Evolutionary conservation across 2,113 vertebrate species (phyloP).

Genomic region (Herpailurus yagouaroundi): DNA sequence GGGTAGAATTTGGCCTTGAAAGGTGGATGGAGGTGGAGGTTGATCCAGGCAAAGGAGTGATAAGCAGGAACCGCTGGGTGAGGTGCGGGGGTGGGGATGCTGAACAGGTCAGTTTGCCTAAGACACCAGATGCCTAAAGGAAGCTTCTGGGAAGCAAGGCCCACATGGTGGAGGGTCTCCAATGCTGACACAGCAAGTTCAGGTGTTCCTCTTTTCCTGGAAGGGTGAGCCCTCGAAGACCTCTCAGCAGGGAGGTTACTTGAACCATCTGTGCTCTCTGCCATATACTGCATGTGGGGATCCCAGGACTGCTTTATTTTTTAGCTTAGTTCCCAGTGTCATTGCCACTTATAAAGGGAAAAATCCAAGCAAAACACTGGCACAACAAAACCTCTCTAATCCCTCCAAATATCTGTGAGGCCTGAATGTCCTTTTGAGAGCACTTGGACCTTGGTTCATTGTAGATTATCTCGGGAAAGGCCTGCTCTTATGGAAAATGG

Average conservation of each 20-base stretch:
- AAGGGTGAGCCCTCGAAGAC: background rate
- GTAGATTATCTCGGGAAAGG: slow-evolving; percentile 4
- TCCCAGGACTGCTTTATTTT: fast-evolving
- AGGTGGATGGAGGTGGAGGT: background rate
- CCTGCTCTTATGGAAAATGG: background rate
- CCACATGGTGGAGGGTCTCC: background rate
- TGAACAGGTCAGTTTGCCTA: background rate
- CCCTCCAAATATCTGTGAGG: background rate
- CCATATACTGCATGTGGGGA: background rate
- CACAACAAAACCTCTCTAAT: background rate
- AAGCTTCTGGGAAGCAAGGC: background rate
- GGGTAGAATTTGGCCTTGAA: background rate
- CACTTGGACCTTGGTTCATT: background rate
- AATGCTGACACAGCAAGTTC: background rate
- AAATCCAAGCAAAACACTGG: background rate
- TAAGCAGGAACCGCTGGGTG: background rate
- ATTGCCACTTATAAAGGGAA: background rate
- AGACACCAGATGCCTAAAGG: background rate
- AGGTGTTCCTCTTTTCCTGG: background rate
- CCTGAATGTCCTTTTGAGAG: background rate
- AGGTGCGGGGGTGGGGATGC: background rate
- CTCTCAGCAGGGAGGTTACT: background rate
- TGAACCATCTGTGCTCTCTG: background rate
- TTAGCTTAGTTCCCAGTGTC: background rate
- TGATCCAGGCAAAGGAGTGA: background rate